Percentiles rank a stretch among this genome's conserved stretches.
Conservation (phyloP, 2,797 vertebrate species). For the Adrianichthys oophorus region DNA sequence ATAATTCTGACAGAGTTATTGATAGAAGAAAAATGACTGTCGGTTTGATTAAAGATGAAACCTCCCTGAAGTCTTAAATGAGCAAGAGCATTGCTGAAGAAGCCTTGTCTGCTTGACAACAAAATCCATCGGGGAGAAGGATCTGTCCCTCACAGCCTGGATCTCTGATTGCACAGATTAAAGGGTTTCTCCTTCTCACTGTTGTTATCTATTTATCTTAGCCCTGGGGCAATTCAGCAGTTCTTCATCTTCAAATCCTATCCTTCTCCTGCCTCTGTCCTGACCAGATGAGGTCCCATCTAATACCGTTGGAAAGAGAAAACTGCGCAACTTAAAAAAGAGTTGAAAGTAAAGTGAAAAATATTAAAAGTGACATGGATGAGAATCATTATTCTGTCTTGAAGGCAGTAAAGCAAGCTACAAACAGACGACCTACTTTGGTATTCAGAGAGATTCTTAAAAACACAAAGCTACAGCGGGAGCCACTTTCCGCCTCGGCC, state of each 20-base stretch:
- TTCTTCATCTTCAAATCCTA: constrained; percentile 37
- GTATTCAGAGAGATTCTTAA: constrained; percentile 6
- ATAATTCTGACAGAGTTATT: no score
- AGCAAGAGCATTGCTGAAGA: constrained; percentile 35
- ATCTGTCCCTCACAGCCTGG: constrained; percentile 55
- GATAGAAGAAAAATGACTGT: not conserved
- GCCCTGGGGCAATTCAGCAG: constrained; percentile 62
- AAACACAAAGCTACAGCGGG: constrained; percentile 5
- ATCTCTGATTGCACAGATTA: constrained; percentile 70
- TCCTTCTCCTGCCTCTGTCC: constrained; percentile 12
- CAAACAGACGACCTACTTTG: not conserved
- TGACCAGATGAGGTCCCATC: constrained; percentile 13
- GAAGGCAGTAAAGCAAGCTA: not conserved
- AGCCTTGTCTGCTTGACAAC: constrained; percentile 47
- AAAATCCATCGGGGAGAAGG: constrained; percentile 47
- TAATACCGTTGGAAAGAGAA: not conserved
- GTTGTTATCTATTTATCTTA: constrained; percentile 29
- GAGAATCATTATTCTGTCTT: not conserved
- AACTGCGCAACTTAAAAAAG: not conserved
- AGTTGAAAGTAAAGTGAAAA: not conserved
- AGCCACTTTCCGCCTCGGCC: constrained; percentile 13
- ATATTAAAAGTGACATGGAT: constrained; percentile 1
- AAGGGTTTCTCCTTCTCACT: constrained; percentile 56
- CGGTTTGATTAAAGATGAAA: constrained; percentile 2
- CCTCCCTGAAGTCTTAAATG: constrained; percentile 1